Conservation (phyloP, 2,113 vertebrate genomes). For the Petromus typicus region DNA sequence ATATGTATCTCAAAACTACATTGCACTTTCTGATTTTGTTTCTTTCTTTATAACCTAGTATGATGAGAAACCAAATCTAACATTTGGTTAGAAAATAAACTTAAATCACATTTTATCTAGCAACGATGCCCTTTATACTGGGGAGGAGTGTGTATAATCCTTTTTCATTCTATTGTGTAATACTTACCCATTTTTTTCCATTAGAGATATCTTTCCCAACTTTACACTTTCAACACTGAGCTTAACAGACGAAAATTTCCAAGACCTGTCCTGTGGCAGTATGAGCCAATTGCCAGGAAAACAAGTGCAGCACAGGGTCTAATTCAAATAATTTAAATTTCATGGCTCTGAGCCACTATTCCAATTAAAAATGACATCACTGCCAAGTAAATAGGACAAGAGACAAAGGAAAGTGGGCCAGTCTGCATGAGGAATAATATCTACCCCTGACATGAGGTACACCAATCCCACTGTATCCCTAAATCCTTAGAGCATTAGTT, state of each 20-base stretch:
- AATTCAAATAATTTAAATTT: conserved; percentile 47
- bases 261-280: neutral
- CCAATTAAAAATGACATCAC: conserved; percentile 6
- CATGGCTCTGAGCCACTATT: conserved; percentile 19
- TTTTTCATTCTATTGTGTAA: neutral
- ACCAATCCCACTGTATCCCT: neutral
- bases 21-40: neutral
- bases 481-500: neutral
- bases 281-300: neutral
- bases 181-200: neutral
- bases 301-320: neutral
- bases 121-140: neutral
- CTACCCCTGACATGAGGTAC: neutral
- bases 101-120: neutral
- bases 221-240: neutral
- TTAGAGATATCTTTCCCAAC: neutral
- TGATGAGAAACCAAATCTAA: neutral
- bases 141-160: neutral
- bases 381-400: neutral
- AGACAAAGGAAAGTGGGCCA: neutral
- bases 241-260: neutral
- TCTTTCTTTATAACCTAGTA: neutral
- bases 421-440: neutral
- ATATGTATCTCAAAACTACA: neutral
- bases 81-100: neutral